These are phyloP conservation scores for Elegia similella DNA, from an alignment of 2,888 invertebrate genomes.

Conservation along the genomic window DNA sequence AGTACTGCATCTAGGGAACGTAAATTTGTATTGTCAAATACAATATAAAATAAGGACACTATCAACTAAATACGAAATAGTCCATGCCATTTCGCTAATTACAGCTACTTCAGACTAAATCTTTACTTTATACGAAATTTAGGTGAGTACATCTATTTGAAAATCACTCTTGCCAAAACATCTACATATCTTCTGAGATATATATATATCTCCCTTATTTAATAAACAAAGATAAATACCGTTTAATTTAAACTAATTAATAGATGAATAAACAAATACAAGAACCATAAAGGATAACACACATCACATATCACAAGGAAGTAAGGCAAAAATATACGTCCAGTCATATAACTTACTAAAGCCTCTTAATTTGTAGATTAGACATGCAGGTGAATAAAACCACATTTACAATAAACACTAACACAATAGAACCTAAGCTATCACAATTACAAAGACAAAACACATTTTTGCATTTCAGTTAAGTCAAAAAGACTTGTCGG, in stretches of 20 bases:
- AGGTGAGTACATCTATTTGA: too few species aligned
- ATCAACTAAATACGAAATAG: too few species aligned
- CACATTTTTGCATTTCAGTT: not conserved
- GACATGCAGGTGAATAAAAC: not conserved
- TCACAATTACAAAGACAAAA: constrained; percentile 13
- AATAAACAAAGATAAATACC: not conserved
- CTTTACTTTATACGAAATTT: too few species aligned
- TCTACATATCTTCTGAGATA: not conserved
- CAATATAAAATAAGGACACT: too few species aligned
- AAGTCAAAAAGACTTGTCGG: not conserved
- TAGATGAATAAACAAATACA: not conserved
- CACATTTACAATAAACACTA: not conserved
- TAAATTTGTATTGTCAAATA: too few species aligned
- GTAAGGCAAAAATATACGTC: not conserved
- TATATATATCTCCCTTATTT: not conserved
- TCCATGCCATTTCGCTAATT: too few species aligned
- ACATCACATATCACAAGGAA: not conserved
- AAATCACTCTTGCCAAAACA: not conserved
- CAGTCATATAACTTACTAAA: not conserved
- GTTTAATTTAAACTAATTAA: not conserved
- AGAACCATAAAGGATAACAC: not conserved
- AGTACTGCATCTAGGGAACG: too few species aligned
- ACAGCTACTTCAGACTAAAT: too few species aligned
- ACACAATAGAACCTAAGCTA: constrained; percentile 10
- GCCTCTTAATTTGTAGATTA: not conserved